These are phyloP conservation scores for Synanthedon andrenaeformis DNA, from an alignment of 2,888 invertebrate species.

Conservation along the genomic window DNA sequence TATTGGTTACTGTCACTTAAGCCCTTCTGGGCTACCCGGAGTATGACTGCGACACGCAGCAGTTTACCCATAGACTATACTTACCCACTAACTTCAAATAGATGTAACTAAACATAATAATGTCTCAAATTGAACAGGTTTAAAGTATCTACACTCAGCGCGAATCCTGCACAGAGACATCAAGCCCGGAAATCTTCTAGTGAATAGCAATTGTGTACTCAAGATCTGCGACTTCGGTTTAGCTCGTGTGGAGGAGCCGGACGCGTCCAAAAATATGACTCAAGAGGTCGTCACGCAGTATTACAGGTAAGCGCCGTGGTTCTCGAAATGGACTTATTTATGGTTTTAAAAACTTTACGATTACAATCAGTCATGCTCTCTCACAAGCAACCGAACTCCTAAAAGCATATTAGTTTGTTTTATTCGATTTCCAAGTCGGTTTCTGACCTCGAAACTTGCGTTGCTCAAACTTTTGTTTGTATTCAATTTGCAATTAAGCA, in stretches of 20 bases:
- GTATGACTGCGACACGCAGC: no score
- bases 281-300: conserved; percentile 99
- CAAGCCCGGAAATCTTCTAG: conserved; percentile 98
- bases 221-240: conserved; percentile 99
- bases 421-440: no score
- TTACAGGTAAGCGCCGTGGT: conserved; percentile 71
- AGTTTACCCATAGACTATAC: no score
- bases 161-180: conserved; percentile 98
- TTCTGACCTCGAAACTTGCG: no score
- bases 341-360: no score
- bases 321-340: conserved; percentile 7
- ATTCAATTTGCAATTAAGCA: no score
- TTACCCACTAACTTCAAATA: not conserved
- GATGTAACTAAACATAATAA: not conserved
- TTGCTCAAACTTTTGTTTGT: no score
- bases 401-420: no score
- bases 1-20: no score
- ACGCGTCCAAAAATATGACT: conserved; percentile 95
- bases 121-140: conserved; percentile 66
- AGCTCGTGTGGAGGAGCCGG: conserved; percentile 97
- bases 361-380: no score
- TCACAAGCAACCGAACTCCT: no score
- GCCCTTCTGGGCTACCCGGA: no score
- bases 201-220: conserved; percentile 98
- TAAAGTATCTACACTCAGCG: conserved; percentile 99